Conservation (phyloP, 2,113 vertebrate species). For the Cephalopterus ornatus region DNA sequence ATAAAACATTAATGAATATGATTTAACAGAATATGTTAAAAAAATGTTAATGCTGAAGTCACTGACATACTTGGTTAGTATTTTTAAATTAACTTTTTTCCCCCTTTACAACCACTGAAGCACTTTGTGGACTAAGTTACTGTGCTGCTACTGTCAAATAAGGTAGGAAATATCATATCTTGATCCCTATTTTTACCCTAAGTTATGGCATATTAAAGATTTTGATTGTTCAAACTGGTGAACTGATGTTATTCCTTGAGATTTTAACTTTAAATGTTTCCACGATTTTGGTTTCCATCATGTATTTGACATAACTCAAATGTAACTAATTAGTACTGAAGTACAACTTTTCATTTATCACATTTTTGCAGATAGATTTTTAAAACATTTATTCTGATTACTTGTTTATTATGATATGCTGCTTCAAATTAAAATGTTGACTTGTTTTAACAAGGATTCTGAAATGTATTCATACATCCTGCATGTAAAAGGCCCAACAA, state of each 20-base stretch:
- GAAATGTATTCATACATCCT: not conserved
- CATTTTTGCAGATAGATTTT: not conserved
- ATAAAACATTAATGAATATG: not conserved
- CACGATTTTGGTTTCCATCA: not conserved
- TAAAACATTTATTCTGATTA: not conserved
- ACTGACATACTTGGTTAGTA: not conserved
- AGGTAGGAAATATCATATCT: not conserved
- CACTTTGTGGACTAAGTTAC: not conserved
- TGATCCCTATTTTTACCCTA: not conserved
- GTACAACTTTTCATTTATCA: not conserved
- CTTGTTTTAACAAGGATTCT: not conserved
- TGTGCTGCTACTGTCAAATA: not conserved
- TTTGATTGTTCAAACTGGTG: not conserved
- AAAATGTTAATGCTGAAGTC: not conserved
- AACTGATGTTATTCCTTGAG: not conserved
- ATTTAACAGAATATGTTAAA: not conserved
- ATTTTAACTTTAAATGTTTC: not conserved
- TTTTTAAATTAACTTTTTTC: not conserved
- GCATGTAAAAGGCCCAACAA: not conserved
- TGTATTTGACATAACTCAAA: not conserved
- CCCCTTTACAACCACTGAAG: not conserved
- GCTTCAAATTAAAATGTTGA: not conserved
- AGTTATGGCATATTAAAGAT: not conserved
- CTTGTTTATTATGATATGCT: not conserved
- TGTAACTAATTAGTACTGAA: not conserved